Percentiles rank a stretch among this genome's conserved stretches.
Evolutionary conservation across 2,113 vertebrate genomes (phyloP).

Genomic region (Dipodomys merriami): DNA sequence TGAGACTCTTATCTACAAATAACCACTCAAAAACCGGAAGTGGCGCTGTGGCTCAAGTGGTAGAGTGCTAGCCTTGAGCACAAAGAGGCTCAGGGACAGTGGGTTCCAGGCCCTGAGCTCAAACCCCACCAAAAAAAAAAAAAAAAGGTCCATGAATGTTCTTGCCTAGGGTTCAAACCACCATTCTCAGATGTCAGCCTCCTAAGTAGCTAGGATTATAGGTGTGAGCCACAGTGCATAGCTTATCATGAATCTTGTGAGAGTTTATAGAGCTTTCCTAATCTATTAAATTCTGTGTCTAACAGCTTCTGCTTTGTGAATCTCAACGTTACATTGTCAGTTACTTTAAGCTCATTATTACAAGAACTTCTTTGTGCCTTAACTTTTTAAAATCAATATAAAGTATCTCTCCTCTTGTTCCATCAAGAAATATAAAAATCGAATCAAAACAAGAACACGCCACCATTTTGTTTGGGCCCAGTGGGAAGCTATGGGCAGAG

Average conservation of each 20-base stretch:
- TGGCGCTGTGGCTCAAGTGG: too few relatives aligned
- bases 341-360: slow-evolving; percentile 19
- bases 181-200: too few relatives aligned
- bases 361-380: slow-evolving; percentile 18
- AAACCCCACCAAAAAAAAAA: too few relatives aligned
- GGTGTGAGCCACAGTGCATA: too few relatives aligned
- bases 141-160: too few relatives aligned
- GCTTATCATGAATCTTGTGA: not conserved
- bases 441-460: slow-evolving; percentile 28
- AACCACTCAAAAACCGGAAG: too few relatives aligned
- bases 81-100: too few relatives aligned
- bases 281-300: slow-evolving; percentile 4
- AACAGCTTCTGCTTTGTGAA: slow-evolving; percentile 9
- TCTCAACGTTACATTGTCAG: slow-evolving; percentile 19
- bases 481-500: not conserved
- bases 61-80: too few relatives aligned
- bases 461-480: not conserved
- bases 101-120: too few relatives aligned
- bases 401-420: slow-evolving; percentile 37
- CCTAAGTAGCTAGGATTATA: too few relatives aligned
- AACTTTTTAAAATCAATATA: slow-evolving; percentile 32
- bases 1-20: too few relatives aligned
- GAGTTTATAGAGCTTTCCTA: not conserved
- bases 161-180: too few relatives aligned
- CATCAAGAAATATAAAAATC: slow-evolving; percentile 32